phyloP scores from a whole-genome alignment of 1,140 invertebrate species.

The Gryllus bimaculatus region DNA sequence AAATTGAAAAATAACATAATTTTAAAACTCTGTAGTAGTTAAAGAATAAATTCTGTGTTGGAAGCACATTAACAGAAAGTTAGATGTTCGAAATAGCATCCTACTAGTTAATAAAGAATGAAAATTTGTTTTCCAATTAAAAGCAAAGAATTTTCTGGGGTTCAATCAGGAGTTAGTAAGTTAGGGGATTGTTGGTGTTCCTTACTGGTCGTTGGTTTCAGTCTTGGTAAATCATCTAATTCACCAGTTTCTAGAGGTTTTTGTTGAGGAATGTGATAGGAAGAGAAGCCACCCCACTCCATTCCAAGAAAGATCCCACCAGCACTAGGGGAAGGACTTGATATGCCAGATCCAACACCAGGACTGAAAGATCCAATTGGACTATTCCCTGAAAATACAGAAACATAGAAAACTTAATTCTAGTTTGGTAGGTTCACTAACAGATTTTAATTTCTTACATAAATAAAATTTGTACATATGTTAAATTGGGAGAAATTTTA shows the following conservation, averaged over 20 bases:
- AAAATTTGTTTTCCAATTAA: neutral
- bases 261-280: constrained; percentile 32
- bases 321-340: constrained; percentile 6
- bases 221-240: constrained; percentile 37
- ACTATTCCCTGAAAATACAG: constrained; percentile 18
- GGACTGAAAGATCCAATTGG: constrained; percentile 22
- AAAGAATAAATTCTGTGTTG: neutral
- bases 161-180: constrained; percentile 9
- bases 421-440: neutral
- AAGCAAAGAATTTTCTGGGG: neutral
- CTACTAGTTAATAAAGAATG: neutral
- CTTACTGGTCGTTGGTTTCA: constrained; percentile 30
- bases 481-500: neutral
- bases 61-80: neutral
- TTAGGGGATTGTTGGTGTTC: constrained; percentile 11
- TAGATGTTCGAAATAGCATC: neutral
- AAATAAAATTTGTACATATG: neutral
- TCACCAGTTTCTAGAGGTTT: constrained; percentile 36
- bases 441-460: neutral
- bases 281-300: constrained; percentile 41
- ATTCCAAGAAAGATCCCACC: constrained; percentile 36
- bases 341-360: neutral
- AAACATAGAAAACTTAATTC: neutral
- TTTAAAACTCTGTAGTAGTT: neutral
- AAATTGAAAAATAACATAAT: neutral